Conservation (phyloP, 2,113 vertebrate species). For the Megaptera novaeangliae region DNA sequence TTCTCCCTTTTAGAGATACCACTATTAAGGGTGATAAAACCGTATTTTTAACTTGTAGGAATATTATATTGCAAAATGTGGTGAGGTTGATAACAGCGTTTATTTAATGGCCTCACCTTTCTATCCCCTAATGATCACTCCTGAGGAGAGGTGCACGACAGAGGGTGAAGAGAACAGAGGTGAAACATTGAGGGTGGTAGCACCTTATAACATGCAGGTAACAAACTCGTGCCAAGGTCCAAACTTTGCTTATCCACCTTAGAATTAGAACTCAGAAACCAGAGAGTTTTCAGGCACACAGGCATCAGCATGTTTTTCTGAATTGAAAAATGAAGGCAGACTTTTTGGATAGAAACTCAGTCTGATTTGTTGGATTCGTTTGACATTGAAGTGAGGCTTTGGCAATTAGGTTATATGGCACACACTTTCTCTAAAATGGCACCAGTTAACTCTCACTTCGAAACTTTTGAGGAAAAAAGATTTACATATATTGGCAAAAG, state of each 20-base stretch:
- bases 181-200: neutral
- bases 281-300: neutral
- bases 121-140: neutral
- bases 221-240: neutral
- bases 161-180: neutral
- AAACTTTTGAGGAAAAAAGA: neutral
- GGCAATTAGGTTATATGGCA: neutral
- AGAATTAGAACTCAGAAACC: neutral
- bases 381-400: neutral
- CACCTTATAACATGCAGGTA: neutral
- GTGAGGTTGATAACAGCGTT: neutral
- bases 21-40: neutral
- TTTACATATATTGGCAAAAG: neutral
- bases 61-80: neutral
- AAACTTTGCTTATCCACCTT: neutral
- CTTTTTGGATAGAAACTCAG: neutral
- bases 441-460: neutral
- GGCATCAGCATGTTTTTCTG: neutral
- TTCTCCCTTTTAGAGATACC: neutral
- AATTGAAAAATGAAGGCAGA: neutral
- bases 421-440: neutral
- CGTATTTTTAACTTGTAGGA: neutral
- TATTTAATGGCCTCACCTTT: neutral
- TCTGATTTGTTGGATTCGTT: neutral
- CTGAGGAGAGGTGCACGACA: neutral